Base-by-base conservation (phyloP, 2,113 vertebrate species). In the Sylvia atricapilla region DNA sequence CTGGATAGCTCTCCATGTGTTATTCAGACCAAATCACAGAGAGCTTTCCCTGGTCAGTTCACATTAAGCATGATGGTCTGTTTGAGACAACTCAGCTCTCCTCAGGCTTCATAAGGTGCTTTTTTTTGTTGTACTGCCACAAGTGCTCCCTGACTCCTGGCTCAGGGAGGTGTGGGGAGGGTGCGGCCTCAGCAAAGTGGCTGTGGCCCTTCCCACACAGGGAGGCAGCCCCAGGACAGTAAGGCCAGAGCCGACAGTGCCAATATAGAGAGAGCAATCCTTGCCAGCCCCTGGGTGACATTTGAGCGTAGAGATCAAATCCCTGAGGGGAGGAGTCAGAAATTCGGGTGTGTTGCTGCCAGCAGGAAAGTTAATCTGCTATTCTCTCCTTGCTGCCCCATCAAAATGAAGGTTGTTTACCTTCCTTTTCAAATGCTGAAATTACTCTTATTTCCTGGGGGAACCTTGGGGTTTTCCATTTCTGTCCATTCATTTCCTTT, bases 71-170 rank as follows among this genome's bases (percentile, higher is more conserved):
- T 43, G 30, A 19, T 1, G 2, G 16, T 33, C n/a, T 6, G 10
- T 60, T 44, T 62, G 47, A 33, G 77, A 41, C 50, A 43, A 2
- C 28, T 25, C 25, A n/a, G 24, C 21, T 77, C 60, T 27, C 37
- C n/a, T 6, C 16, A 47, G 20, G 18, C 20, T 82, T 30, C 1
- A 0, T 7, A 20, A 78, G 19, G 41, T 33, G 21, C 0, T 20
- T 73, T 43, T 79, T 53, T 35, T 15, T 62, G 21, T 30, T 56
- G 12, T 39, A 5, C 23, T 66, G 30, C 7, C 69, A 49, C 4
- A 30, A 22, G 47, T 31, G 43, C 35, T 75, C 9, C 37, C 28
- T 10, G 33, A 20, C 13, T 53, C 35, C 44, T 33, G 39, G 43
- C 35, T 49, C 30, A 30, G 85, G 41, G 31, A 52, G 16, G 6